These are phyloP conservation scores for Phyllopteryx taeniolatus DNA, from an alignment of 2,113 vertebrate species.

Conservation along the genomic window DNA sequence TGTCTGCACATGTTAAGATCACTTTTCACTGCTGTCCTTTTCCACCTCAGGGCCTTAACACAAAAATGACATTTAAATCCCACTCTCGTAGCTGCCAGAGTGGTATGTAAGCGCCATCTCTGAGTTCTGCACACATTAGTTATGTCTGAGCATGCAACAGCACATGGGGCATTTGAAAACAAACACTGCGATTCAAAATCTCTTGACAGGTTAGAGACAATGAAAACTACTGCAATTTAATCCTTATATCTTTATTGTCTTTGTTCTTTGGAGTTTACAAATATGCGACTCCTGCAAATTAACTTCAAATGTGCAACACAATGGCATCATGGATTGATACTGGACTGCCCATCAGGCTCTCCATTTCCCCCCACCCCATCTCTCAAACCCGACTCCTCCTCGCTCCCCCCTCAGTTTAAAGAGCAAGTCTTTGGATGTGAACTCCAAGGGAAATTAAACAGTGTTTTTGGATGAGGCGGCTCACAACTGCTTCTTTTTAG, in stretches of 20 bases:
- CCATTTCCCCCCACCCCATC: background rate
- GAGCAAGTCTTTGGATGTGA: slow-evolving; percentile 28
- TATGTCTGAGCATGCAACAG: background rate
- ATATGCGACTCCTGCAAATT: slow-evolving; percentile 71
- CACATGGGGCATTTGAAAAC: background rate
- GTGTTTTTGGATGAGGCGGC: slow-evolving; percentile 70
- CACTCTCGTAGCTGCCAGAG: background rate
- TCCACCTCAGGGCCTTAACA: background rate
- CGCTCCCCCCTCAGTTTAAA: slow-evolving; percentile 14
- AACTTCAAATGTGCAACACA: slow-evolving; percentile 73
- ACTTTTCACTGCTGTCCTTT: slow-evolving; percentile 18
- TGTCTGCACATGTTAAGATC: slow-evolving; percentile 46
- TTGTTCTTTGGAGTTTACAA: slow-evolving; percentile 75
- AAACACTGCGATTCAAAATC: background rate
- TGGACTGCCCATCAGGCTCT: slow-evolving; percentile 19
- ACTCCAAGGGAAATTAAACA: slow-evolving; percentile 36
- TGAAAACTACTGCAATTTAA: slow-evolving; percentile 30
- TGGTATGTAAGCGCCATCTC: background rate
- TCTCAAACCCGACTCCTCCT: background rate
- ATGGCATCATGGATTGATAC: slow-evolving; percentile 67
- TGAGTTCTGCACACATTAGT: background rate
- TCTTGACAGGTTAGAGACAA: background rate
- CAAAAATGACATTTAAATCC: background rate
- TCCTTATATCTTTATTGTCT: slow-evolving; percentile 70
- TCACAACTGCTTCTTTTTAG: slow-evolving; percentile 47